Evolutionary conservation across 1,140 invertebrate genomes (phyloP), one percentile per base, ranked within the genome.

Genomic region (Octopus sinensis): DNA sequence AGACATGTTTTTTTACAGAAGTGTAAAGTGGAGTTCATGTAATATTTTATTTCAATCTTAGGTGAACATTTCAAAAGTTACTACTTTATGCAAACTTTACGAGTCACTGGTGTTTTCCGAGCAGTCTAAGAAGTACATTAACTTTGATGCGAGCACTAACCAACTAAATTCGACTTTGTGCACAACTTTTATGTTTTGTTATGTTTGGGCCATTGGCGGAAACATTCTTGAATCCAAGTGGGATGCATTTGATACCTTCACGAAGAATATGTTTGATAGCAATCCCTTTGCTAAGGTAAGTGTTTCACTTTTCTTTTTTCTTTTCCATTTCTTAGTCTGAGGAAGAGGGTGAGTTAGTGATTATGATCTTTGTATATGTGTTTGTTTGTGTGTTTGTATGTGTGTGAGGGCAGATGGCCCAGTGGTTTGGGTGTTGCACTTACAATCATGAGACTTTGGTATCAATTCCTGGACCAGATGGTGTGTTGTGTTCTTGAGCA

Each of bases 31-130:
- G 30, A 43, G 30, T 43, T 3, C 30, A 43, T 43, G 30, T 3
- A 3, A 12, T 78, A 78, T 76, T 51, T 76, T 78, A 23, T 83
- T 76, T 51, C 17, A 54, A 68, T 86, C 85, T 79, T 89, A 96
- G 94, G 95, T 96, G 43, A 94, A 95, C 71, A 93, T 96, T 54
- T 94, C 95, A 82, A 97, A 96, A 92, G 93, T 94, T 0, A 91
- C 90, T 2, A 94, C 95, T 84, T 88, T 96, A 54, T 96, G 95
- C 83, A 92, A 92, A 54, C 89, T 97, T 6, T 87, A 96, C 76
- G 93, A 95, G 80, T 93, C 93, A 9, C 91, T 95, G 76, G 83
- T 96, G 5, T 90, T 92, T 4, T 90, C 88, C 23, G 62, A 78
- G n/a, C 68, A 13, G 5, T 7, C 5, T 17, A 23, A 73, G 13